Conservation (phyloP, 2,888 invertebrate genomes). For the Cephus pulcher region DNA sequence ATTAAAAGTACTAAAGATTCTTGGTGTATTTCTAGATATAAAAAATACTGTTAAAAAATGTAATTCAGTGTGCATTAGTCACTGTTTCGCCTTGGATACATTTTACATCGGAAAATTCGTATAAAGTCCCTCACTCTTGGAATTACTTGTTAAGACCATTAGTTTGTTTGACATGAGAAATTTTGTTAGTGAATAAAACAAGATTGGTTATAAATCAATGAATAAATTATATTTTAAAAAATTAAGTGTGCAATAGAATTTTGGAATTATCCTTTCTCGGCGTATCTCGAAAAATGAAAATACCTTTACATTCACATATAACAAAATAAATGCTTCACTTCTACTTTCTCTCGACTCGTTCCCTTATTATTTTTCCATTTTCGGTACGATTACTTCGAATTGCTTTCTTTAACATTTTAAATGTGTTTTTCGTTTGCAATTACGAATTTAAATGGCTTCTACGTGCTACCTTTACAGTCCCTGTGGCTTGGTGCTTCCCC, state of each 20-base stretch:
- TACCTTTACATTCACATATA: not conserved
- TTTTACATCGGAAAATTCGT: not conserved
- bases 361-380: conserved; percentile 27
- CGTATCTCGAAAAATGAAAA: not conserved
- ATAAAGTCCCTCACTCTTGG: not conserved
- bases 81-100: too few species aligned
- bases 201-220: not conserved
- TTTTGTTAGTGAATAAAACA: not conserved
- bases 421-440: conserved; percentile 37
- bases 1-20: too few species aligned
- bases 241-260: not conserved
- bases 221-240: too few species aligned
- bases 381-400: conserved; percentile 23
- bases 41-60: too few species aligned
- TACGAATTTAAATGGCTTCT: conserved; percentile 43
- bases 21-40: too few species aligned
- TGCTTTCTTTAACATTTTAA: conserved; percentile 10
- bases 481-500: not conserved
- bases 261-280: not conserved
- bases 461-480: conserved; percentile 23
- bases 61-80: not conserved
- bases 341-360: not conserved
- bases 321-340: not conserved
- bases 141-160: not conserved
- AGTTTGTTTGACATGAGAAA: too few species aligned